Percentiles rank a stretch among this genome's conserved stretches.
These are phyloP conservation scores for Bubo scandiacus DNA, from an alignment of 2,113 vertebrate genomes.

Conservation along the genomic window DNA sequence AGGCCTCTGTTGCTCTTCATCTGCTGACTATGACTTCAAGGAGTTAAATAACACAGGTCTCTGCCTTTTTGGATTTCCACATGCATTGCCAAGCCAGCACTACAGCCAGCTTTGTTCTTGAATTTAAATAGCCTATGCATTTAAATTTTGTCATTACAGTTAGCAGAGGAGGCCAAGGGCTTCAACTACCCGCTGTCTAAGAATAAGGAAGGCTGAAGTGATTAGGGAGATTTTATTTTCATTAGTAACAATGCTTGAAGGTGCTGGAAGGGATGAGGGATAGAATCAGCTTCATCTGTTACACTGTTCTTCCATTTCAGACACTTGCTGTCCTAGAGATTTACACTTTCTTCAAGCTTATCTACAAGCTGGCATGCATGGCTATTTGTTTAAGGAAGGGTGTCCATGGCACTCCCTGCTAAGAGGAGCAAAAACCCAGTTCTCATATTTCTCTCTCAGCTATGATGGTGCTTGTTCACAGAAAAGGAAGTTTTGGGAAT, in stretches of 20 bases:
- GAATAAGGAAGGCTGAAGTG: background rate
- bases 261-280: background rate
- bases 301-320: background rate
- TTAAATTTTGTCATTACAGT: slow-evolving; percentile 2
- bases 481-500: background rate
- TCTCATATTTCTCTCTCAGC: background rate
- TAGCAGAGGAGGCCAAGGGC: background rate
- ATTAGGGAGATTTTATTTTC: background rate
- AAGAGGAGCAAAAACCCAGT: background rate
- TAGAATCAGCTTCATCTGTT: background rate
- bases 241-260: background rate
- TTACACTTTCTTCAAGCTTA: background rate
- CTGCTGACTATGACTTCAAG: background rate
- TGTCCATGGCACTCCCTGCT: background rate
- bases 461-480: rapidly evolving
- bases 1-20: background rate
- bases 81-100: background rate
- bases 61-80: background rate
- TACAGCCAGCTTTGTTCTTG: background rate
- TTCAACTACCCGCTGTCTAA: background rate
- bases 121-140: background rate
- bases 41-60: background rate
- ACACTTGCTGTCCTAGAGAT: background rate
- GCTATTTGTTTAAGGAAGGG: background rate
- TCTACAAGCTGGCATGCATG: background rate